Base-by-base conservation (phyloP, 2,888 invertebrate species). In the Opisthograptis luteolata region DNA sequence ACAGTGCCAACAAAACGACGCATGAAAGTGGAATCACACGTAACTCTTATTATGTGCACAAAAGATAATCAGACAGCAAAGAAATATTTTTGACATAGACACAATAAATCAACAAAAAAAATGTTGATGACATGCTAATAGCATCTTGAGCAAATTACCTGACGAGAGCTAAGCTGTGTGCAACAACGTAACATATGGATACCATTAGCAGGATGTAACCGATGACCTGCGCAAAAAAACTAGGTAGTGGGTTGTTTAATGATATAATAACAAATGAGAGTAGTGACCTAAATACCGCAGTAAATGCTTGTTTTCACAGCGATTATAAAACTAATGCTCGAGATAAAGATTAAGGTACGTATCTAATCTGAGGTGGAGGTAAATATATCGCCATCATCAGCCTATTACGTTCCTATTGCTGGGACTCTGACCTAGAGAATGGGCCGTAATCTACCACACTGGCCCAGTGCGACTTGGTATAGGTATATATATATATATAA, bases 251-350 rank as follows among this genome's bases (percentile, higher is more conserved):
- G 51, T 53, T 52, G 61, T 60, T 54, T 57, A 58, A 66, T 73
- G 68, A 77, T 66, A 73, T 78, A 79, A 79, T 64, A 54, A 47
- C 64, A 58, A 67, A 62, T 53, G 60, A 55, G 64, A 55, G 44
- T 60, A 71, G 67, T 73, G 71, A 56, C 78, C 79, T 66, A 66
- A 79, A 79, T 79, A 69, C 70, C 70, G 56, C 19, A 58, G 48
- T 64, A 41, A 55, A 59, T 55, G 47, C 47, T 32, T 58, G 55
- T 55, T 58, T 58, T 20, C 19, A 58, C 41, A 42, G 42, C 46
- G 53, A 44, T 39, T 46, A 22, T 34, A 14, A 7, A 30, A 19
- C 24, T 20, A 19, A 27, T 28, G 32, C 28, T 32, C 22, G 13
- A 32, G 43, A 51, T 51, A 41, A 45, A 25, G 20, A n/a, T 37